Base-by-base conservation (phyloP, 2,797 vertebrate species). In the Lithobates sylvaticus region DNA sequence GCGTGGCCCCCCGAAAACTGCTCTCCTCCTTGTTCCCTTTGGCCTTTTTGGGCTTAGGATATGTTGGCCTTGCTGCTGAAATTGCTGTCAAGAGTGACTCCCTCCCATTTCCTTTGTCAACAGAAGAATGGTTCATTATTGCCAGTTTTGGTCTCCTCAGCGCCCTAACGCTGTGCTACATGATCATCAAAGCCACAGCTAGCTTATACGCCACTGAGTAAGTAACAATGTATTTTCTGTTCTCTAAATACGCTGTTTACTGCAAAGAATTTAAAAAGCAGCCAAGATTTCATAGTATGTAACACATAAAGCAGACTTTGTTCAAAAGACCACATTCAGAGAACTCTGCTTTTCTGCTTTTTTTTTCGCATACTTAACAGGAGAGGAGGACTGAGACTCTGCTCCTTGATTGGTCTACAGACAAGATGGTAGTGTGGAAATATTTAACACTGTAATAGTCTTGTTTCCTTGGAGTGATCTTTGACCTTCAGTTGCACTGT, bases 101-200 rank as follows among this genome's bases (percentile, higher is more conserved):
- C 93, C 93, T 94, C 95, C 95, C 95, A 84, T 97, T 96, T 97
- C 94, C 95, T 97, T 95, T 97, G 94, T 96, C 96, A 95, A 97
- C 96, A 97, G 96, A 97, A 95, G 96, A 97, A 93, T 97, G 96
- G 96, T 97, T 97, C 96, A 97, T 97, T 95, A 97, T 97, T 95
- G 96, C 95, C 95, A 97, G 95, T 92, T 97, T 97, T 94, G 95
- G 95, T 90, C 94, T 97, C 90, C 95, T 97, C 95, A 97, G 96
- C 90, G 96, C 96, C 92, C 95, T 97, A 89, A 97, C 96, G 85
- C 96, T 97, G 92, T 97, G 96, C 95, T 97, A 97, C 95, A 97
- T 97, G 96, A 96, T 97, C 95, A 96, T 97, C 96, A 96, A 96
- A 96, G 96, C 96, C 92, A 97, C 95, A 88, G 94, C 94, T 92